Conservation (phyloP, 2,113 vertebrate genomes). For the Oncorhynchus clarkii region DNA sequence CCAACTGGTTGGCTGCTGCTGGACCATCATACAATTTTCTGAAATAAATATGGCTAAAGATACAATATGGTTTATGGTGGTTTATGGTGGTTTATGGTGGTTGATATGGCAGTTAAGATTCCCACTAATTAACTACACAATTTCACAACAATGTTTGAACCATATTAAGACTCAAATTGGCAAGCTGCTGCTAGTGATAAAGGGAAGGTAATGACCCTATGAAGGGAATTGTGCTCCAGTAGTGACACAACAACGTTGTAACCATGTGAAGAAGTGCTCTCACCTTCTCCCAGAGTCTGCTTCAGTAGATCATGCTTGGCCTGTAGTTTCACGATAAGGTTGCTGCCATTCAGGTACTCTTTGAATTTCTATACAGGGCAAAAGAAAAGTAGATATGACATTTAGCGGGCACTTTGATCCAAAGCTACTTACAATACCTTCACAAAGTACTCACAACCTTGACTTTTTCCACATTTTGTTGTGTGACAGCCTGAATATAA, state of each 20-base stretch:
- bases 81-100: no score
- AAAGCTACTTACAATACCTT: background rate
- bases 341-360: constrained; percentile 96
- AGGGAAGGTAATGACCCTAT: no score
- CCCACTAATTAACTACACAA: no score
- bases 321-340: constrained; percentile 96
- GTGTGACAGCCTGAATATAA: no score
- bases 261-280: constrained; percentile 45
- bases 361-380: constrained; percentile 88
- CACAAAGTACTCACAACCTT: no score
- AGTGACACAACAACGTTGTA: no score
- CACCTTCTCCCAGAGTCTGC: constrained; percentile 96
- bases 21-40: constrained; percentile 10
- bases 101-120: no score
- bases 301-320: constrained; percentile 97
- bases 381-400: background rate
- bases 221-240: no score
- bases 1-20: background rate
- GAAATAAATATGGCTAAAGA: background rate
- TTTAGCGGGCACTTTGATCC: background rate
- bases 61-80: background rate
- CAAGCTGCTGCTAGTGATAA: no score
- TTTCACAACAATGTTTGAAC: no score
- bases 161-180: no score
- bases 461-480: no score